These are phyloP conservation scores for Onychomys arenicola DNA, from an alignment of 2,797 vertebrate species.

Conservation along the genomic window DNA sequence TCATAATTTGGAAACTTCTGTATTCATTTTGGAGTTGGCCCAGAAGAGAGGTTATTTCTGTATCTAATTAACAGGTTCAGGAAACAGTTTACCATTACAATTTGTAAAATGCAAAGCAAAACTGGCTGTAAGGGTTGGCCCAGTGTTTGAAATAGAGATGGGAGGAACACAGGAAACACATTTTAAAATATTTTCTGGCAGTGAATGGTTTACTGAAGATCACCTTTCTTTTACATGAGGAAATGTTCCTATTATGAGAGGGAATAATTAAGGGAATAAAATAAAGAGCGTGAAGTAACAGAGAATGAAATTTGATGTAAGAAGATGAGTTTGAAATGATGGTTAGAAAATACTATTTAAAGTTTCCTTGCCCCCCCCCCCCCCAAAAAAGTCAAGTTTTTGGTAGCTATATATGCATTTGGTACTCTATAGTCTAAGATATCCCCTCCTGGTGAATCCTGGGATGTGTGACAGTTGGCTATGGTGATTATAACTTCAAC, in stretches of 20 bases:
- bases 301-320: slow-evolving; percentile 15
- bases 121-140: neutral
- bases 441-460: neutral
- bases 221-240: neutral
- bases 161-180: slow-evolving; percentile 36
- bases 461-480: neutral
- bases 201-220: slow-evolving; percentile 19
- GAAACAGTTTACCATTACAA: slow-evolving; percentile 23
- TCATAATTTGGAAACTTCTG: slow-evolving; percentile 45
- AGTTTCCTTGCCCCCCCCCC: too few species aligned
- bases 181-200: slow-evolving; percentile 33
- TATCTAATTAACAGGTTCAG: slow-evolving; percentile 41
- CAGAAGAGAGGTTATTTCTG: neutral
- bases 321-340: neutral
- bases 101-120: slow-evolving; percentile 44
- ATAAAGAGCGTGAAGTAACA: slow-evolving; percentile 33
- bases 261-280: neutral
- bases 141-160: neutral
- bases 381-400: neutral
- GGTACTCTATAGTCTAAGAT: neutral
- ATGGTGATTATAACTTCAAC: neutral
- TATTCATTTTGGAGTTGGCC: slow-evolving; percentile 57
- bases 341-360: slow-evolving; percentile 29
- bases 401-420: neutral
- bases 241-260: neutral